A percentile compares a stretch with the other conserved stretches of the same genome.
These are phyloP conservation scores for Oceanodroma tethys DNA, from an alignment of 2,113 vertebrate genomes.

Conservation along the genomic window DNA sequence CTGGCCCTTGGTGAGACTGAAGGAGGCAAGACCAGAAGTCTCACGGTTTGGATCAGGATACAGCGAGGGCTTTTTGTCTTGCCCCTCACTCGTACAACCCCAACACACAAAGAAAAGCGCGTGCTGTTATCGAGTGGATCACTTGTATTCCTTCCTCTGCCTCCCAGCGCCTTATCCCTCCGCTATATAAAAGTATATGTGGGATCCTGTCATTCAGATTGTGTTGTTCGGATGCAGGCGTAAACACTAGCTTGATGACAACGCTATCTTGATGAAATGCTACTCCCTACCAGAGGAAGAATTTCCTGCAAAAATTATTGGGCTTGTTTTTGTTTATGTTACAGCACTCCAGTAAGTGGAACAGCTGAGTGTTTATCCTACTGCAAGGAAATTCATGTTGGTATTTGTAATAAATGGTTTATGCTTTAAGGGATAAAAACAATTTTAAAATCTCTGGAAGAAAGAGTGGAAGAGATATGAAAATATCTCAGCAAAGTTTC, in stretches of 20 bases:
- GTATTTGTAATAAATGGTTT: constrained; percentile 69
- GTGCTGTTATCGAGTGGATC: not conserved
- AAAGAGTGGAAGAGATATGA: not conserved
- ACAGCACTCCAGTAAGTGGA: constrained; percentile 70
- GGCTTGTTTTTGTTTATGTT: constrained; percentile 73
- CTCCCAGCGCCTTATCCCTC: not conserved
- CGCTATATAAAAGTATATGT: not conserved
- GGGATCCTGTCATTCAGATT: constrained; percentile 57
- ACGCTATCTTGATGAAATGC: constrained; percentile 57
- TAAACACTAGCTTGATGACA: constrained; percentile 66
- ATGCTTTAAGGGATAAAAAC: constrained; percentile 62
- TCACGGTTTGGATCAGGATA: not conserved
- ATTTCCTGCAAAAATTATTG: constrained; percentile 64
- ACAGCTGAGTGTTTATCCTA: constrained; percentile 78
- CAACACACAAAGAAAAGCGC: not conserved
- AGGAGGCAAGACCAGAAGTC: not conserved
- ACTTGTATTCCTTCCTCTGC: constrained; percentile 45
- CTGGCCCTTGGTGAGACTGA: not conserved
- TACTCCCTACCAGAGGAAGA: constrained; percentile 59
- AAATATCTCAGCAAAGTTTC: not conserved
- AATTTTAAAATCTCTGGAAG: constrained; percentile 2
- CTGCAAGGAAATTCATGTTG: constrained; percentile 72
- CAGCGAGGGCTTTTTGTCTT: not conserved
- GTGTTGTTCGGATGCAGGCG: constrained; percentile 44
- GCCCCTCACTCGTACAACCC: not conserved